Percentiles rank a stretch among this genome's conserved stretches.
These are phyloP conservation scores for Bolinopsis microptera DNA, from an alignment of 37 sponge, comb jelly and placozoan genomes.

Conservation along the genomic window DNA sequence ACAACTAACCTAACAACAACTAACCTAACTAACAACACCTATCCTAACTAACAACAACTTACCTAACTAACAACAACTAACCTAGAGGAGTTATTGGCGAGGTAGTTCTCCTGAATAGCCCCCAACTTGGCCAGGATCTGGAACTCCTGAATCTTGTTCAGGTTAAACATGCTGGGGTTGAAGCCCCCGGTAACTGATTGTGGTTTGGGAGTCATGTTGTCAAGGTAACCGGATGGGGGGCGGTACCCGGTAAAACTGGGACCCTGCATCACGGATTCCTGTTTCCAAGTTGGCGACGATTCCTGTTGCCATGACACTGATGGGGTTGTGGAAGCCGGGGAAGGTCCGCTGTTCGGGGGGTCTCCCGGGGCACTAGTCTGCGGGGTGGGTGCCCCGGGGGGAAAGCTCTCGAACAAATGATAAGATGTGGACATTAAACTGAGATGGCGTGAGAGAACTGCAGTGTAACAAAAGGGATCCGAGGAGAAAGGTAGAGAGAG, in stretches of 20 bases:
- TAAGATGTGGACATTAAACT: not conserved
- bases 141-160: slow-evolving; percentile 47
- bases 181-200: not conserved
- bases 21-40: no score
- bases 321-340: not conserved
- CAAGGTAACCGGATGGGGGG: not conserved
- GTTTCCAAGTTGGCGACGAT: not conserved
- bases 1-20: no score
- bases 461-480: not conserved
- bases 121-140: slow-evolving; percentile 53
- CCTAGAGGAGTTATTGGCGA: slow-evolving; percentile 21
- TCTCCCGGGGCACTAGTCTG: not conserved
- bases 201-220: not conserved
- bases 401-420: slow-evolving; percentile 23
- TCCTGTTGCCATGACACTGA: not conserved
- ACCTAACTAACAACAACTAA: no score
- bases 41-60: no score
- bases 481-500: slow-evolving; percentile 24
- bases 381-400: not conserved
- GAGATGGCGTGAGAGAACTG: not conserved
- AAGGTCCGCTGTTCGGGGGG: not conserved
- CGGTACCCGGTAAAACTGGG: not conserved
- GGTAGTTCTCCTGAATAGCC: slow-evolving; percentile 61
- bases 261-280: not conserved
- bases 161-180: not conserved